These are phyloP conservation scores for Leptestheria dahalacensis DNA, from an alignment of 1,140 invertebrate genomes.

Conservation along the genomic window DNA sequence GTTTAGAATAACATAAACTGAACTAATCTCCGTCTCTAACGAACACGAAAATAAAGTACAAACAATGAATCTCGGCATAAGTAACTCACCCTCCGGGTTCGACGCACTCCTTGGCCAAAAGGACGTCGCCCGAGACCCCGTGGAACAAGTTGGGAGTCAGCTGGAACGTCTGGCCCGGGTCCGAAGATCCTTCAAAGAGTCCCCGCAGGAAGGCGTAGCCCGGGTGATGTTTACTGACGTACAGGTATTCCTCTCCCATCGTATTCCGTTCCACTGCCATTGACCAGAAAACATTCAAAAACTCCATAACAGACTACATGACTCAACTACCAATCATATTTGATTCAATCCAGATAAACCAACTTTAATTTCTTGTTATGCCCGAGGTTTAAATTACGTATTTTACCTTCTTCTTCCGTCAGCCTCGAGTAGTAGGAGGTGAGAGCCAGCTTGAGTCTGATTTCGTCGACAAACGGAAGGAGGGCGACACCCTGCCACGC, in stretches of 20 bases:
- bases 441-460: constrained; percentile 72
- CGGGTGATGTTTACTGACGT: constrained; percentile 50
- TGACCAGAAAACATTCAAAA: neutral
- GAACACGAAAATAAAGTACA: constrained; percentile 6
- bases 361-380: neutral
- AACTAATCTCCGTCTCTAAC: neutral
- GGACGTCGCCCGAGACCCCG: constrained; percentile 55
- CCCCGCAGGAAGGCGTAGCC: constrained; percentile 51
- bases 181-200: constrained; percentile 43
- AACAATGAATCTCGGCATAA: no score
- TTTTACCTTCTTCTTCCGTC: constrained; percentile 57
- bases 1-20: no score
- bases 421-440: constrained; percentile 60
- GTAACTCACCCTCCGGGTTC: constrained; percentile 40
- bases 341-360: neutral
- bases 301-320: neutral
- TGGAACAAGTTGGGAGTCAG: constrained; percentile 38
- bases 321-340: neutral
- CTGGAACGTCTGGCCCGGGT: constrained; percentile 25
- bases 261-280: constrained; percentile 37
- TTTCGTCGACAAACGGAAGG: constrained; percentile 94
- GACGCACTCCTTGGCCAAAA: constrained; percentile 50
- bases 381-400: constrained; percentile 11
- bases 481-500: constrained; percentile 98
- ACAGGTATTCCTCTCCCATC: constrained; percentile 62